phyloP scores from a whole-genome alignment of 2,888 invertebrate genomes.

The Synergus umbraculus region DNA sequence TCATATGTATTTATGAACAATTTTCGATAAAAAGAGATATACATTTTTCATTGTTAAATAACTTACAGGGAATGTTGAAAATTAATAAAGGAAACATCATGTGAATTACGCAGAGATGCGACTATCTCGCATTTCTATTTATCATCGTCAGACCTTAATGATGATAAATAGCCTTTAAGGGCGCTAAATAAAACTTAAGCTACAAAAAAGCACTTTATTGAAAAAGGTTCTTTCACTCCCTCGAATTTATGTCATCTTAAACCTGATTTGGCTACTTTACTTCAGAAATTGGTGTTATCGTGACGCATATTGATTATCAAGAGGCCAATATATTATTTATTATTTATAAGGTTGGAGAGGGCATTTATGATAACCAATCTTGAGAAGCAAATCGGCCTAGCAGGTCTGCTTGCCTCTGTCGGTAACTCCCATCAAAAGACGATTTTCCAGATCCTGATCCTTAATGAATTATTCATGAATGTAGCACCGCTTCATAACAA shows the following conservation, averaged over 20 bases:
- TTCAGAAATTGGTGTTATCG: not conserved
- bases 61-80: not conserved
- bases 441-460: not conserved
- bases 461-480: conserved; percentile 9
- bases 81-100: not conserved
- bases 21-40: not conserved
- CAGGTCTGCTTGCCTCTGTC: not conserved
- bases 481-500: not conserved
- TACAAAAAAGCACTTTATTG: not conserved
- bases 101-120: not conserved
- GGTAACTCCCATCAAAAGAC: not conserved
- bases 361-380: not conserved
- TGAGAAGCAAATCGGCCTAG: not conserved
- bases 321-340: not conserved
- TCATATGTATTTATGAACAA: not conserved
- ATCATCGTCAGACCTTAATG: not conserved
- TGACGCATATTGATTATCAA: not conserved
- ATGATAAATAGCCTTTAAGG: not conserved
- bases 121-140: not conserved
- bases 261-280: not conserved
- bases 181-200: not conserved
- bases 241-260: not conserved
- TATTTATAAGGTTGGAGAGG: not conserved
- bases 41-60: not conserved
- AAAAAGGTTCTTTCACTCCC: not conserved